Evolutionary conservation across 2,797 vertebrate genomes (phyloP), one percentile per base, ranked within the genome.

Genomic region (Typhlichthys subterraneus): DNA sequence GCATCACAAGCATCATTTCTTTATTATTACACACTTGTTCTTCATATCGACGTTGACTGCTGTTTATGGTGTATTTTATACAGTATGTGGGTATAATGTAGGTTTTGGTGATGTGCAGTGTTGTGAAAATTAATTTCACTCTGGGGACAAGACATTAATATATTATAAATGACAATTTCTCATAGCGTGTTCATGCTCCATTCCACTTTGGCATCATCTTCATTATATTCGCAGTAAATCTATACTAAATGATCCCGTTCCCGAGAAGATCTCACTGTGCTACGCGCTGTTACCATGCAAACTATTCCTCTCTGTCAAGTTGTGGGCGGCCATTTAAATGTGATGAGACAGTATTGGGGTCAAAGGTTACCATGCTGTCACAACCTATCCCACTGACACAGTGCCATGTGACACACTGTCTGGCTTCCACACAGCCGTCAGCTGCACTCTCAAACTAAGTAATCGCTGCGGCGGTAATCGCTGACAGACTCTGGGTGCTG

Each of bases 281-380:
- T 2, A 8, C 51, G 53, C 52, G 54, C 71, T 87, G 84, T 88
- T 86, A 73, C 82, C 71, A 79, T 76, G 86, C 80, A 90, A 83
- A 86, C 77, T 84, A 75, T 62, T 53, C 68, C 17, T 45, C 64
- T 67, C 82, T 91, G 90, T 88, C 84, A 84, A 1, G 69, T 83
- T 71, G 42, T 52, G 62, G 76, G 67, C 2, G 5, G 62, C 73
- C 69, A 51, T 61, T 67, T 19, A 79, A 70, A 91, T 75, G 51
- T 68, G 86, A 87, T 86, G 86, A 87, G 90, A 91, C 89, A 88
- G 80, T 55, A 73, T 52, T 56, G 72, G 72, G 89, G 89, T 88
- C 85, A 89, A 84, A 90, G 87, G 89, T 89, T 87, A 86, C 81
- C 8, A 15, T 1, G 67, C 82, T 89, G 89, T 90, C 90, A 90